phyloP scores from a whole-genome alignment of 2,113 vertebrate species.

The Gambusia holbrooki region DNA sequence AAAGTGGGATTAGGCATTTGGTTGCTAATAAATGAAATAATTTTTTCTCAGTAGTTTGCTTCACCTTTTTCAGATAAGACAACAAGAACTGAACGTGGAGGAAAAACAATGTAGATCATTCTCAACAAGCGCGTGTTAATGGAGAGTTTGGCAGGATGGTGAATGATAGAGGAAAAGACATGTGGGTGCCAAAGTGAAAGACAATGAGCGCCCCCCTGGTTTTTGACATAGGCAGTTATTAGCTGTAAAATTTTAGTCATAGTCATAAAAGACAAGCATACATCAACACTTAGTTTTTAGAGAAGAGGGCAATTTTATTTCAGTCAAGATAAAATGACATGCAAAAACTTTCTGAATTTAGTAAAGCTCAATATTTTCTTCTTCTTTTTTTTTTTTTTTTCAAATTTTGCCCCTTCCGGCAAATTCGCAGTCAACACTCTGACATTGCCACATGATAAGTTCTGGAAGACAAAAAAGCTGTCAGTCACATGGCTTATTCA shows the following conservation, averaged over 20 bases:
- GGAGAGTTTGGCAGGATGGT: conserved; percentile 29
- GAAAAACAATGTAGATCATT: conserved; percentile 25
- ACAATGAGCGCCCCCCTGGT: conserved; percentile 41
- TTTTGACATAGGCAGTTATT: conserved; percentile 36
- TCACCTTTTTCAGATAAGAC: neutral
- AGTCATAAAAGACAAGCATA: conserved; percentile 17
- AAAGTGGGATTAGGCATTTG: conserved; percentile 30
- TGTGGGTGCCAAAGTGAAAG: conserved; percentile 16
- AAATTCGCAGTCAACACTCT: conserved; percentile 66
- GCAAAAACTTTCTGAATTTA: conserved; percentile 35
- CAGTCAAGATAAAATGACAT: conserved; percentile 29
- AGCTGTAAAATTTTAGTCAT: conserved; percentile 36
- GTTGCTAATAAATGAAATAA: conserved; percentile 2
- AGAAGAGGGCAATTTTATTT: conserved; percentile 28
- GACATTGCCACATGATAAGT: conserved; percentile 66
- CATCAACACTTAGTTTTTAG: conserved; percentile 6
- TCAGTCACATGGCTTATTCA: conserved; percentile 68
- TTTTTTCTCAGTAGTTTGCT: conserved; percentile 5
- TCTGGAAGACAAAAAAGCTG: conserved; percentile 66
- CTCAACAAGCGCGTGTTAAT: conserved; percentile 32
- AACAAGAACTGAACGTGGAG: conserved; percentile 16
- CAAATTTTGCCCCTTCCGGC: conserved; percentile 45
- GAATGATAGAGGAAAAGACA: conserved; percentile 22
- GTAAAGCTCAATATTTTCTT: conserved; percentile 33
- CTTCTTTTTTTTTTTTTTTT: conserved; percentile 3